phyloP scores from a whole-genome alignment of 1,140 invertebrate species.

The Oryctes rhinoceros region DNA sequence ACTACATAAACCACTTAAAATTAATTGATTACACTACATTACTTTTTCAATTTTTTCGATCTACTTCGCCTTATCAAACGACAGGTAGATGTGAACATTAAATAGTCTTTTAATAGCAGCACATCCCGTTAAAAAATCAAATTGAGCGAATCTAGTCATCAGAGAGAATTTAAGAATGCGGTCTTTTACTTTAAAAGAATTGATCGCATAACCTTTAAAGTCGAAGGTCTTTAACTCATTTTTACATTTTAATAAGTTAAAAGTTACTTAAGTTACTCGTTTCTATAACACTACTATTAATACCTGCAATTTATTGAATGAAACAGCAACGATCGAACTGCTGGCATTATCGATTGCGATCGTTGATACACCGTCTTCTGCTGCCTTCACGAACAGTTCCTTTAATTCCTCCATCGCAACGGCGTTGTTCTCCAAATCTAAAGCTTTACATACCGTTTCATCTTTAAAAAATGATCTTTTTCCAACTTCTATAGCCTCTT shows the following conservation, averaged over 20 bases:
- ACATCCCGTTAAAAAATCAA: too few species aligned
- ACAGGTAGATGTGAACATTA: too few species aligned
- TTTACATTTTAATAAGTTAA: neutral
- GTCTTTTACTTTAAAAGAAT: neutral
- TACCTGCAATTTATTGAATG: slow-evolving; percentile 73
- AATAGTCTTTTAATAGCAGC: too few species aligned
- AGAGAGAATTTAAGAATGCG: too few species aligned
- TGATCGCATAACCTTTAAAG: neutral
- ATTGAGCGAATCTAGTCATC: too few species aligned
- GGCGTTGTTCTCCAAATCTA: slow-evolving; percentile 64
- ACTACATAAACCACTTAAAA: too few species aligned
- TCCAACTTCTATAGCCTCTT: slow-evolving; percentile 57
- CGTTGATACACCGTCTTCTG: slow-evolving; percentile 69
- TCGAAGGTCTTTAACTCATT: too few species aligned
- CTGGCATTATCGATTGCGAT: slow-evolving; percentile 64
- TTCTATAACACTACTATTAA: neutral
- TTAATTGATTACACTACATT: too few species aligned
- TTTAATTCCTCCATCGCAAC: slow-evolving; percentile 66
- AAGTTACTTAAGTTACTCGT: too few species aligned
- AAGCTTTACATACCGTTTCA: slow-evolving; percentile 64
- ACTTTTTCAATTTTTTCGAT: too few species aligned
- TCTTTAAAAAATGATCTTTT: slow-evolving; percentile 65
- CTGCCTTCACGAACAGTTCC: slow-evolving; percentile 65
- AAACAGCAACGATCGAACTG: slow-evolving; percentile 64
- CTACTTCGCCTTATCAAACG: too few species aligned